Conservation (phyloP, 2,113 vertebrate species). For the Silurus glanis region DNA sequence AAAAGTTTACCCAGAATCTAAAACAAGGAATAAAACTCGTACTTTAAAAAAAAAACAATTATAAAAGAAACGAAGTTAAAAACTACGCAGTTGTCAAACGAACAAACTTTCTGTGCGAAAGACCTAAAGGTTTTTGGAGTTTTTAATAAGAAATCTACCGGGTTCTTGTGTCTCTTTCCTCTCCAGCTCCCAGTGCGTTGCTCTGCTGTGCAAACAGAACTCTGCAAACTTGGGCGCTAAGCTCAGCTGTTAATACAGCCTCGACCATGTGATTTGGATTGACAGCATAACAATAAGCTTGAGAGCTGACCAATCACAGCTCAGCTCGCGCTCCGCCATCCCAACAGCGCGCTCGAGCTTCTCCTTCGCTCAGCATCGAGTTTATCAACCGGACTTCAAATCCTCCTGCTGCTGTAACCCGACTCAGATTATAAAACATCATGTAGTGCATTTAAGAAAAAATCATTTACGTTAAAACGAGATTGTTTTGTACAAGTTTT, state of each 20-base stretch:
- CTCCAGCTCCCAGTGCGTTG: slow-evolving; percentile 41
- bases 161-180: slow-evolving; percentile 47
- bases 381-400: background rate
- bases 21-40: background rate
- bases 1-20: background rate
- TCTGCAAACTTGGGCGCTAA: slow-evolving; percentile 74
- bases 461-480: background rate
- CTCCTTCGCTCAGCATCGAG: slow-evolving; percentile 22
- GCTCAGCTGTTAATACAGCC: slow-evolving; percentile 75
- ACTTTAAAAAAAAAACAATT: background rate
- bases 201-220: slow-evolving; percentile 67
- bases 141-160: background rate
- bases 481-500: background rate
- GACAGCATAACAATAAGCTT: slow-evolving; percentile 82
- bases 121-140: background rate
- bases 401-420: background rate
- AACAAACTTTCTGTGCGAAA: background rate
- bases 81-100: background rate
- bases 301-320: slow-evolving; percentile 82
- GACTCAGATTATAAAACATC: background rate
- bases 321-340: slow-evolving; percentile 55
- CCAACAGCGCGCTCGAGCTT: slow-evolving; percentile 43
- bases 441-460: background rate
- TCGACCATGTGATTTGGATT: slow-evolving; percentile 78
- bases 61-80: background rate